phyloP scores from a whole-genome alignment of 1,140 invertebrate genomes.

The Drosophila nebulosa region DNA sequence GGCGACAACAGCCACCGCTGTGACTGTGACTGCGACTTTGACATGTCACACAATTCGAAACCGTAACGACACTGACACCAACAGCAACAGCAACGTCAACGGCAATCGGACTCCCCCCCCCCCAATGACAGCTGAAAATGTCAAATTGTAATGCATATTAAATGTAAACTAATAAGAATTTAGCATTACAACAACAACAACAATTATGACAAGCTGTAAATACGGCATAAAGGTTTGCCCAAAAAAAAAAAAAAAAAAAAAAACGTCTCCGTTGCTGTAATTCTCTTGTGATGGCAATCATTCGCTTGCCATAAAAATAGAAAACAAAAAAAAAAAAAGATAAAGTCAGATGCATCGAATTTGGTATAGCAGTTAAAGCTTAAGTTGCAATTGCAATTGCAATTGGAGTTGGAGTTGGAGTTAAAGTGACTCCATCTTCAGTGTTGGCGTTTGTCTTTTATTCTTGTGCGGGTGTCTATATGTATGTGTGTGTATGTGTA shows the following conservation, averaged over 20 bases:
- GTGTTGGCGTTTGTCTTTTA: constrained; percentile 39
- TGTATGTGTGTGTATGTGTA: constrained; percentile 65
- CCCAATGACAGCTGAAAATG: constrained; percentile 51
- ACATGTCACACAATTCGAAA: constrained; percentile 32
- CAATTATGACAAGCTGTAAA: constrained; percentile 51
- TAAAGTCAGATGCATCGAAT: not conserved
- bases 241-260: constrained; percentile 20
- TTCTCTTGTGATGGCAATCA: not conserved
- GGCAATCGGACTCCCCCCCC: constrained; percentile 14
- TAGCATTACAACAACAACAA: constrained; percentile 40
- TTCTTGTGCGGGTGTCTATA: constrained; percentile 54
- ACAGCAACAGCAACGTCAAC: constrained; percentile 25
- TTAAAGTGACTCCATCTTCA: constrained; percentile 19
- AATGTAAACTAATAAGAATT: constrained; percentile 64
- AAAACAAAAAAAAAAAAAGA: not conserved
- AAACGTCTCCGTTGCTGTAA: constrained; percentile 20
- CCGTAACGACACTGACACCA: constrained; percentile 21
- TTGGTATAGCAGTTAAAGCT: not conserved
- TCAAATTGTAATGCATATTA: constrained; percentile 65
- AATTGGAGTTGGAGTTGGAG: not conserved
- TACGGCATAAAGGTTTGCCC: constrained; percentile 52
- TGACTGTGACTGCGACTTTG: constrained; percentile 51
- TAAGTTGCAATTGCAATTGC: not conserved
- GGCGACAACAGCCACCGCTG: constrained; percentile 73
- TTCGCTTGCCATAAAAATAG: not conserved